A percentile compares a stretch with the other conserved stretches of the same genome.
These are phyloP conservation scores for Latrodectus hesperus DNA, from an alignment of 2,888 invertebrate genomes.

Conservation along the genomic window DNA sequence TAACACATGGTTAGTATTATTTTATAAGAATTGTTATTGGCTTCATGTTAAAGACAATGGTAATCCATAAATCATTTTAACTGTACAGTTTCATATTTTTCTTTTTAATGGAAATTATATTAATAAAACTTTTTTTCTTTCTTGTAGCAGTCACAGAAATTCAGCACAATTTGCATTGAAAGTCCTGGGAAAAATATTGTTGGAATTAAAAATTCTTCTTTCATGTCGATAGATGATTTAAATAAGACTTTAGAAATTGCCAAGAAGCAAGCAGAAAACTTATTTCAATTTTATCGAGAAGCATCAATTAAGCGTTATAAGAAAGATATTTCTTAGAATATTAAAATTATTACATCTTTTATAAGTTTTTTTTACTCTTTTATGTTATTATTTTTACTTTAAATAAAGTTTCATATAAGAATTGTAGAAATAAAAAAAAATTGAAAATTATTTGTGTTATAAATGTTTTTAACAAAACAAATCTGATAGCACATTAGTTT, in stretches of 20 bases:
- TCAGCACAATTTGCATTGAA: constrained; percentile 38
- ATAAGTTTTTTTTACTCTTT: too few species aligned
- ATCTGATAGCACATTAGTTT: too few species aligned
- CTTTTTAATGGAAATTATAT: too few species aligned
- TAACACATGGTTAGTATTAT: too few species aligned
- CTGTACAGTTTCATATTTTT: too few species aligned
- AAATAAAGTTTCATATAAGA: background rate
- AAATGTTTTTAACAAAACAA: too few species aligned
- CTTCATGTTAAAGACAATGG: too few species aligned
- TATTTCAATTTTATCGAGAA: constrained; percentile 42
- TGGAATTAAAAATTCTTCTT: constrained; percentile 32
- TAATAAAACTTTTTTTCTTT: background rate
- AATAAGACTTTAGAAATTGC: constrained; percentile 33
- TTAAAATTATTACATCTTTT: too few species aligned
- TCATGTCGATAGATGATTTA: constrained; percentile 24
- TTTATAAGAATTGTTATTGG: too few species aligned
- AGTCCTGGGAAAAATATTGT: constrained; percentile 33
- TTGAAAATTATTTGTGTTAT: too few species aligned
- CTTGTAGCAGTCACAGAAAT: constrained; percentile 21
- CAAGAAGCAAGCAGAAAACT: constrained; percentile 14
- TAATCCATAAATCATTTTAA: too few species aligned
- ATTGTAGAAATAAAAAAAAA: background rate
- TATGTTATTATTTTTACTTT: background rate
- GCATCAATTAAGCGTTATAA: constrained; percentile 26
- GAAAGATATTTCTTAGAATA: background rate